These are phyloP conservation scores for Pseudachorutes palmiensis DNA, from an alignment of 1,140 invertebrate genomes.

Conservation along the genomic window DNA sequence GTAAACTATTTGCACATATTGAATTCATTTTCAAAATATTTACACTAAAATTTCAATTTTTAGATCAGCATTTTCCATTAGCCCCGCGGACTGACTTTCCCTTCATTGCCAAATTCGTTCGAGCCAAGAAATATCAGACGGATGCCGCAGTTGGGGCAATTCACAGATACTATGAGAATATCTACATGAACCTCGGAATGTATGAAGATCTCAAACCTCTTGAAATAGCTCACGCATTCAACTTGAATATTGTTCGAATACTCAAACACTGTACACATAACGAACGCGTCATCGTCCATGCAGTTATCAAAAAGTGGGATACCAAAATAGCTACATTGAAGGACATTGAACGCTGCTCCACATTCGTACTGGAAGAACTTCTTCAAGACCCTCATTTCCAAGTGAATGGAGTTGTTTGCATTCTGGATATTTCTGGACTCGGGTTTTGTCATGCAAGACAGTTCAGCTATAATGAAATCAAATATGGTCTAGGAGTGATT, in stretches of 20 bases:
- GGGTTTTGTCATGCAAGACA: background rate
- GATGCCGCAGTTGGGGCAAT: background rate
- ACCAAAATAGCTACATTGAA: background rate
- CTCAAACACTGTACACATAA: background rate
- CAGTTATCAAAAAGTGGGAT: background rate
- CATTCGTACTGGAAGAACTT: background rate
- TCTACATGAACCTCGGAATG: background rate
- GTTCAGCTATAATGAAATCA: background rate
- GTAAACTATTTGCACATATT: too few relatives aligned
- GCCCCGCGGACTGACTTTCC: background rate
- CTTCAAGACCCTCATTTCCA: background rate
- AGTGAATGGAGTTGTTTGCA: background rate
- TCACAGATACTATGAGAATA: background rate
- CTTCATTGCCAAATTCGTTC: conserved; percentile 4
- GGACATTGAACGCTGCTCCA: background rate
- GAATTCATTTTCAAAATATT: too few relatives aligned
- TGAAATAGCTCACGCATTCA: background rate
- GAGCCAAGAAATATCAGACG: background rate
- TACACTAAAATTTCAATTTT: background rate
- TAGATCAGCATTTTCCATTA: background rate
- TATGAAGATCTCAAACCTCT: background rate
- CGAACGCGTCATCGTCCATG: too few relatives aligned
- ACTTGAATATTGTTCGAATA: background rate
- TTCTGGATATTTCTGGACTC: background rate
- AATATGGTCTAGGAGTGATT: background rate